Conservation (phyloP, 1,140 invertebrate species). For the Macrostomum lignano region DNA sequence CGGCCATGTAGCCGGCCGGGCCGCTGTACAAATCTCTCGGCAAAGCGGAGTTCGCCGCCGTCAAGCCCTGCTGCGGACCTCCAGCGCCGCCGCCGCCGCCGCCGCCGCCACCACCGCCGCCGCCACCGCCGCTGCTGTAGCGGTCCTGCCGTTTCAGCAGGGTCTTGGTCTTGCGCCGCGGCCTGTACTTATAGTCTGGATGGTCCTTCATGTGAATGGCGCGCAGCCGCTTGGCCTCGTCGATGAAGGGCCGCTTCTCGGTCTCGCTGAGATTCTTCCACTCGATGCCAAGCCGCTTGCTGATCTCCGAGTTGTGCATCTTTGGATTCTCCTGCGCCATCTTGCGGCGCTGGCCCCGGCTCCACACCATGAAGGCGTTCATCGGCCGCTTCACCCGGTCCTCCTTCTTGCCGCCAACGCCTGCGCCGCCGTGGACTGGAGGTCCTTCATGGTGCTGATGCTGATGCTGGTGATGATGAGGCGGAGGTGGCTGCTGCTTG, state of each 20-base stretch:
- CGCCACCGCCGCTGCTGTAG: too few species aligned
- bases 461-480: too few species aligned
- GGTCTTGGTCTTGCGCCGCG: conserved; percentile 41
- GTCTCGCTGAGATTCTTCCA: conserved; percentile 75
- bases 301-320: conserved; percentile 89
- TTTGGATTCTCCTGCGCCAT: conserved; percentile 82
- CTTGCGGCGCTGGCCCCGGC: conserved; percentile 31
- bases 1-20: too few species aligned
- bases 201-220: conserved; percentile 98
- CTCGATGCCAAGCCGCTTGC: conserved; percentile 64
- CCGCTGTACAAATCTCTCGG: too few species aligned
- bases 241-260: conserved; percentile 86
- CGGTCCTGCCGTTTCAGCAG: conserved; percentile 18
- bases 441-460: too few species aligned
- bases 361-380: conserved; percentile 49
- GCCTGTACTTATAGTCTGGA: conserved; percentile 84
- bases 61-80: too few species aligned
- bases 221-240: conserved; percentile 79
- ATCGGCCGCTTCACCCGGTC: conserved; percentile 65
- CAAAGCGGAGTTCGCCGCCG: too few species aligned
- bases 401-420: conserved; percentile 1
- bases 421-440: too few species aligned
- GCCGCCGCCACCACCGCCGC: too few species aligned
- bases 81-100: too few species aligned
- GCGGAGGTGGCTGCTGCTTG: too few species aligned